phyloP scores from a whole-genome alignment of 2,797 vertebrate species.

The Lagocephalus sceleratus region DNA sequence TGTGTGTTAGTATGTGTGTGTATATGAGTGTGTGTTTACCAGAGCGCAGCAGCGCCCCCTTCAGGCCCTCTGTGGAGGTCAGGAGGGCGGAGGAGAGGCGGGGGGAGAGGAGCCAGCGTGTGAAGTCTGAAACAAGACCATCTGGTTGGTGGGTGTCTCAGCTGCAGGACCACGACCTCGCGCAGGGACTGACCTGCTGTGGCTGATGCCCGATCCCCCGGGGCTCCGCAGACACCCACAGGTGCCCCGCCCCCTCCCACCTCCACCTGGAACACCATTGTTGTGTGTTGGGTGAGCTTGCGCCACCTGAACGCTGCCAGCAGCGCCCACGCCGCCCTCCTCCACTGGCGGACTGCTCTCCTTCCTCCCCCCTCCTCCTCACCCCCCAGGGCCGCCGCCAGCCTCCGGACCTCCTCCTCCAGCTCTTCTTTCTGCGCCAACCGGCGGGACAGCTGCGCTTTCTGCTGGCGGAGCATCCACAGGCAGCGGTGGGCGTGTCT shows the following conservation, averaged over 20 bases:
- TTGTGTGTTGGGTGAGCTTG: neutral
- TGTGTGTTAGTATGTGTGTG: slow-evolving; percentile 5
- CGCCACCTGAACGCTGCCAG: slow-evolving; percentile 47
- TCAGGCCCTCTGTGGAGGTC: slow-evolving; percentile 51
- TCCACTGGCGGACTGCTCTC: slow-evolving; percentile 44
- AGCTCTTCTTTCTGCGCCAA: slow-evolving; percentile 39
- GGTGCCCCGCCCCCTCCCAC: slow-evolving; percentile 4
- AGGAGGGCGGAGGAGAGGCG: slow-evolving; percentile 34
- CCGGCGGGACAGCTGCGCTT: slow-evolving; percentile 21
- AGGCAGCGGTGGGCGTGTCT: slow-evolving; percentile 25
- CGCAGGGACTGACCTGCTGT: slow-evolving; percentile 4
- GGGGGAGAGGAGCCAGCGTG: slow-evolving; percentile 54
- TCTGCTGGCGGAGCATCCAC: slow-evolving; percentile 43
- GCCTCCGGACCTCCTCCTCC: slow-evolving; percentile 56
- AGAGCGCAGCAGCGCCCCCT: slow-evolving; percentile 22
- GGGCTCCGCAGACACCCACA: slow-evolving; percentile 26
- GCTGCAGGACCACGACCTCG: too few species aligned
- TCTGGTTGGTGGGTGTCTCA: too few species aligned
- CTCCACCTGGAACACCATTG: slow-evolving; percentile 41
- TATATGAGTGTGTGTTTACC: slow-evolving; percentile 29
- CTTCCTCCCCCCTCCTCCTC: slow-evolving; percentile 6
- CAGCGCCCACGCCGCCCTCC: slow-evolving; percentile 44
- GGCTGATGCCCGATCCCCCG: neutral
- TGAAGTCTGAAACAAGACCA: too few species aligned
- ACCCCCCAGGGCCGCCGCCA: slow-evolving; percentile 45